Evolutionary conservation across 2,888 invertebrate species (phyloP).

Genomic region (Drosophila pullipes): DNA sequence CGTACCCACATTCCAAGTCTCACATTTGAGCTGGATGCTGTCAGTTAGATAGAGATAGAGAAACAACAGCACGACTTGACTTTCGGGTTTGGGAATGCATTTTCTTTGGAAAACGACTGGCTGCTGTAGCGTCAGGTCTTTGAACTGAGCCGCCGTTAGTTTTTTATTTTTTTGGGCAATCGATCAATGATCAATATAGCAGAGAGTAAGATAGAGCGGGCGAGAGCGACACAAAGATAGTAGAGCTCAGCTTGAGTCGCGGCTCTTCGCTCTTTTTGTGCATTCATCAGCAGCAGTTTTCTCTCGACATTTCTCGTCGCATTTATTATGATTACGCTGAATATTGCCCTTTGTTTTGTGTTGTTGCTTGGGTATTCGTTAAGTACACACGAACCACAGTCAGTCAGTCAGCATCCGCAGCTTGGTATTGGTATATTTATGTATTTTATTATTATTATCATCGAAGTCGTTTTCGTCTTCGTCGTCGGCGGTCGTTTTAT

Average conservation of each 20-base stretch:
- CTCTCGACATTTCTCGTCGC: conserved; percentile 39
- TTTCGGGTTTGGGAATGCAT: conserved; percentile 73
- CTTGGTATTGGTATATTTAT: conserved; percentile 39
- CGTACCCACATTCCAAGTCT: conserved; percentile 69
- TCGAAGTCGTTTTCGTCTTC: conserved; percentile 37
- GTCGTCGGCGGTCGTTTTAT: conserved; percentile 71
- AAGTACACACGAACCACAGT: conserved; percentile 33
- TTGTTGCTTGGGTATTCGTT: conserved; percentile 56
- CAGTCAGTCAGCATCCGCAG: conserved; percentile 36
- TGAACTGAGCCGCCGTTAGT: conserved; percentile 77
- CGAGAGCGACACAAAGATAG: conserved; percentile 3
- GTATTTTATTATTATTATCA: conserved; percentile 58
- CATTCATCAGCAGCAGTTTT: conserved; percentile 53
- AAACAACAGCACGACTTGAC: conserved; percentile 71
- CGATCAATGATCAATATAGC: conserved; percentile 70
- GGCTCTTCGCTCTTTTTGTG: conserved; percentile 28
- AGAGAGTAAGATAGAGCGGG: conserved; percentile 13
- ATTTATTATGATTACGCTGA: conserved; percentile 77
- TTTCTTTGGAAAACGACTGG: conserved; percentile 55
- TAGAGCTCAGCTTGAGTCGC: conserved; percentile 21
- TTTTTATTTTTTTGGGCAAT: conserved; percentile 64
- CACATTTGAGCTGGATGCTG: conserved; percentile 54
- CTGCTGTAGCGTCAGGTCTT: conserved; percentile 50
- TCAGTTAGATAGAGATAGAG: conserved; percentile 49
- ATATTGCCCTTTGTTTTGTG: conserved; percentile 74